Evolutionary conservation across 2,888 invertebrate genomes (phyloP), one percentile per base, ranked within the genome.

Genomic region (Acronicta alni): DNA sequence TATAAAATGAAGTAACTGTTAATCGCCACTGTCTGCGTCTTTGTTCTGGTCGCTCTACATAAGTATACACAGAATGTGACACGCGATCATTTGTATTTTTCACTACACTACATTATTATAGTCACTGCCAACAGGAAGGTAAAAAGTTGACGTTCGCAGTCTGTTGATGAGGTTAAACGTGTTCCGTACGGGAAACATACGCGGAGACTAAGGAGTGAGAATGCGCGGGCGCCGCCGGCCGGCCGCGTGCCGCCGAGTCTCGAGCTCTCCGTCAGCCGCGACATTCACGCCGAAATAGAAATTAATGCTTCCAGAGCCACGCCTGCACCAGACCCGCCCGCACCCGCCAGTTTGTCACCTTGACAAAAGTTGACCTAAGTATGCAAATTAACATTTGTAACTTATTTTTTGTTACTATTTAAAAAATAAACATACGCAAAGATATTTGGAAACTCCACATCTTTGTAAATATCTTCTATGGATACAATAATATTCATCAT

Each of bases 281-380:
- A 87, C 89, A 85, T 80, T 79, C 82, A 83, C 72, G 87, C 92
- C 89, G 83, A 93, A 93, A 92, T 93, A 92, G 92, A 93, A 86
- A 88, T n/a, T n/a, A n/a, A n/a, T 84, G 80, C 81, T 85, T 83
- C 77, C 62, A 44, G 26, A 82, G 75, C 53, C 75, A 76, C 77
- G 82, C 76, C 78, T 76, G 76, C 77, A 76, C 70, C 73, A 79
- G 72, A 78, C 72, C 69, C 57, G 61, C 72, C 67, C 57, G 61
- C 56, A 55, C 53, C 48, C 45, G 32, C 64, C 66, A 58, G 26
- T 23, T 67, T 77, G 72, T 79, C 76, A 80, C 78, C 75, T 77
- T 77, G 75, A 58, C 54, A 51, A 60, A 48, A 58, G 45, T 44
- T 57, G 51, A 61, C 49, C 18, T 62, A n/a, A n/a, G n/a, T n/a